Conservation (phyloP, 1,140 invertebrate species). For the Pomacea maculata region DNA sequence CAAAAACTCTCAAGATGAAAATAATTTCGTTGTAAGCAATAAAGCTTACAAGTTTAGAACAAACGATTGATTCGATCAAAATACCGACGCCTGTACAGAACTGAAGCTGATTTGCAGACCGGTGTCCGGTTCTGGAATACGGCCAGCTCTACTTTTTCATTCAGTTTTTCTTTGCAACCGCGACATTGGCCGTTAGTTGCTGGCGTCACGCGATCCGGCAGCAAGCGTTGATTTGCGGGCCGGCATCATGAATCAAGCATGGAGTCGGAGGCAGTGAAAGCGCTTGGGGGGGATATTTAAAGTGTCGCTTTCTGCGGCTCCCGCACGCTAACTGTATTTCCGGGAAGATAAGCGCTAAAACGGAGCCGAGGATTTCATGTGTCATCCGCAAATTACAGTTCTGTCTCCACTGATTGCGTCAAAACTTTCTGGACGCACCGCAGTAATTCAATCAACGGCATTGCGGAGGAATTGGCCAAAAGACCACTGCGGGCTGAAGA, state of each 20-base stretch:
- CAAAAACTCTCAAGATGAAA: no score
- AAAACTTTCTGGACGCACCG: conserved; percentile 16
- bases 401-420: conserved; percentile 24
- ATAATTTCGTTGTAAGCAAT: no score
- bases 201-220: conserved; percentile 9
- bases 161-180: no score
- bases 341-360: conserved; percentile 22
- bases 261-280: not conserved
- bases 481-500: no score
- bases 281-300: conserved; percentile 16
- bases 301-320: conserved; percentile 11
- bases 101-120: no score
- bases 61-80: no score
- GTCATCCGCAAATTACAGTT: conserved; percentile 26
- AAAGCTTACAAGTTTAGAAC: no score
- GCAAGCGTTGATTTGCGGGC: conserved; percentile 16
- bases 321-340: conserved; percentile 20
- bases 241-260: conserved; percentile 12
- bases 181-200: not conserved
- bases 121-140: no score
- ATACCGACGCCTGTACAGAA: no score
- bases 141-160: no score
- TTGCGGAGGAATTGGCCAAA: no score
- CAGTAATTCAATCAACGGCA: conserved; percentile 20
- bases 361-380: conserved; percentile 20